phyloP scores from a whole-genome alignment of 2,113 vertebrate species.

The Scolopax mira region DNA sequence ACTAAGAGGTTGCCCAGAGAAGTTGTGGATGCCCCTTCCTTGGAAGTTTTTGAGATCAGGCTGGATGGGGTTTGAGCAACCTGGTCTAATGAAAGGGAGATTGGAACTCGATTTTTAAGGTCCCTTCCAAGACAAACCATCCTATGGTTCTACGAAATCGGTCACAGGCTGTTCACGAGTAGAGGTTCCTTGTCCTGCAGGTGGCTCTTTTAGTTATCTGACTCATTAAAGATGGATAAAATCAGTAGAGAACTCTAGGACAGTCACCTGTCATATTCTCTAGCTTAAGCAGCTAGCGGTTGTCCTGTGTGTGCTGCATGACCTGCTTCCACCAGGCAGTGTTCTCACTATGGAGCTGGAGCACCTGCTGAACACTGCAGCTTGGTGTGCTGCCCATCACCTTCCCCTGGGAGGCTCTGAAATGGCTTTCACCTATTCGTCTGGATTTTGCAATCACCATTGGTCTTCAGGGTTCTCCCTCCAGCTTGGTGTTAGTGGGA shows the following conservation, averaged over 20 bases:
- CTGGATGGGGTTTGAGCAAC: neutral
- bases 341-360: rapidly evolving
- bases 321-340: neutral
- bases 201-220: neutral
- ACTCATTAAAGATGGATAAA: neutral
- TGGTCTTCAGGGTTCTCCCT: neutral
- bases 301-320: neutral
- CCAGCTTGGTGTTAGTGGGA: neutral
- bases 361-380: neutral
- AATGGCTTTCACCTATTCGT: neutral
- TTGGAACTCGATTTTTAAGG: neutral
- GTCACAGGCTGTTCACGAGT: neutral
- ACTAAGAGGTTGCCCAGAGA: neutral
- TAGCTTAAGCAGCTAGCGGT: neutral
- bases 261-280: neutral
- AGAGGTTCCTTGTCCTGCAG: neutral
- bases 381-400: neutral
- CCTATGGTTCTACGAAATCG: neutral
- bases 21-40: neutral
- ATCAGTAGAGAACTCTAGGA: neutral
- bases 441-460: neutral
- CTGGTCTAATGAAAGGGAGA: neutral
- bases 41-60: neutral
- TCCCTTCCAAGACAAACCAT: neutral
- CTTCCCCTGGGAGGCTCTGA: neutral